Base-by-base conservation (phyloP, 2,888 invertebrate species). In the Drosophila tanythrix region DNA sequence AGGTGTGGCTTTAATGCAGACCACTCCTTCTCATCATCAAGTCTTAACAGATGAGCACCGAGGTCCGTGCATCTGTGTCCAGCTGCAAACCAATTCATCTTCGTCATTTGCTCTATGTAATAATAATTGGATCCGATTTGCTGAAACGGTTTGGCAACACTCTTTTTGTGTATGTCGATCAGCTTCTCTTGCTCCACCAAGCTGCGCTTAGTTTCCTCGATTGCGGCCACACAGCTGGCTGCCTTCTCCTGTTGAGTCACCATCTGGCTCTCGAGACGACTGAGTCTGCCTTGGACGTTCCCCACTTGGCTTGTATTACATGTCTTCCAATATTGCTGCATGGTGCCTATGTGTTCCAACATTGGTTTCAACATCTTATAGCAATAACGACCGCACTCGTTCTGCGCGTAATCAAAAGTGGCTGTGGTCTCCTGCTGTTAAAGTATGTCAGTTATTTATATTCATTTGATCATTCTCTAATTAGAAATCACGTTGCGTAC, bases 21-120 rank as follows among this genome's bases (percentile, higher is more conserved):
- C 40, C n/a, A n/a, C n/a, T 40, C 40, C 0, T 40, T 2, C 40
- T 40, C n/a, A n/a, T n/a, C n/a, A n/a, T 40, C 40, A 40, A 40
- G 40, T n/a, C 4, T n/a, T n/a, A n/a, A 40, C n/a, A 40, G 40
- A 40, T 40, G 40, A 4, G n/a, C n/a, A 10, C 40, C 40, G n/a
- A n/a, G 1, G 0, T n/a, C 3, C n/a, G 40, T 40, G 40, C n/a
- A 40, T 40, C 2, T 40, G n/a, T 40, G 10, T 40, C 10, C 40
- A 40, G n/a, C 40, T 40, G n/a, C n/a, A n/a, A 40, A 40, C 40
- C 40, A 40, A n/a, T 40, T 40, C n/a, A 40, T n/a, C 2, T n/a
- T 10, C n/a, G 10, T 4, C 0, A 0, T 0, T 1, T 0, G 2
- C 10, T 40, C n/a, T 40, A 40, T 40, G 10, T 40, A 40, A 40